Evolutionary conservation across 2,113 vertebrate genomes (phyloP).

Genomic region (Manacus vitellinus): DNA sequence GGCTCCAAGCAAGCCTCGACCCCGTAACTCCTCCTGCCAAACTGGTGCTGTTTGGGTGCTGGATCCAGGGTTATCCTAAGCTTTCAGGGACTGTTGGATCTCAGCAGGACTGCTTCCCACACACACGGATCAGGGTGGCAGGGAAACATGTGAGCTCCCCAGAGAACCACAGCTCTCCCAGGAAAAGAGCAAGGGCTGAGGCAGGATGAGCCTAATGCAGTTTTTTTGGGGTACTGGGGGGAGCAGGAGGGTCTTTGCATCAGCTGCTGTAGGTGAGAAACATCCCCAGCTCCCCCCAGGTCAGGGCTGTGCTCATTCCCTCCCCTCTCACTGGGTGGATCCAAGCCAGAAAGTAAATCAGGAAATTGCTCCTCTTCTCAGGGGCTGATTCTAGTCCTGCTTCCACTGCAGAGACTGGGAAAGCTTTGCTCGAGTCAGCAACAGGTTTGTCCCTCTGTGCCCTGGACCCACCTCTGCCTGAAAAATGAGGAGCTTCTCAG

Average conservation of each 20-base stretch:
- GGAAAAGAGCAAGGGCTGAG: neutral
- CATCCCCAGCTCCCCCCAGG: neutral
- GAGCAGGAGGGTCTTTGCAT: neutral
- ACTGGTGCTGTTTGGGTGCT: neutral
- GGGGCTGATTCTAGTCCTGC: neutral
- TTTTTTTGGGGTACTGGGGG: fast-evolving
- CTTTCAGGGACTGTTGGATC: neutral
- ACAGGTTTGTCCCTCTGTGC: neutral
- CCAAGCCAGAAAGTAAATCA: neutral
- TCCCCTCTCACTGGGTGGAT: neutral
- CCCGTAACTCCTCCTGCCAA: fast-evolving
- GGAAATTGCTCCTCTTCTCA: constrained; percentile 5
- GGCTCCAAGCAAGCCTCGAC: neutral
- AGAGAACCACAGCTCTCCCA: fast-evolving
- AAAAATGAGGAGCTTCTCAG: fast-evolving
- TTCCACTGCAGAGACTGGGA: neutral
- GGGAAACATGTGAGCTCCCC: fast-evolving
- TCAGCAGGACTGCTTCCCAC: neutral
- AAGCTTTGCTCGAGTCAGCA: neutral
- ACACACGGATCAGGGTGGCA: fast-evolving
- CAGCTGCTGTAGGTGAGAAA: neutral
- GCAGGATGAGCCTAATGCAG: fast-evolving
- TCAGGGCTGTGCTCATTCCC: neutral
- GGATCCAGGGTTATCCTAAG: fast-evolving
- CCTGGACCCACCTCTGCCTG: neutral